phyloP scores from a whole-genome alignment of 2,113 vertebrate genomes.

The Heterotilapia buettikoferi region DNA sequence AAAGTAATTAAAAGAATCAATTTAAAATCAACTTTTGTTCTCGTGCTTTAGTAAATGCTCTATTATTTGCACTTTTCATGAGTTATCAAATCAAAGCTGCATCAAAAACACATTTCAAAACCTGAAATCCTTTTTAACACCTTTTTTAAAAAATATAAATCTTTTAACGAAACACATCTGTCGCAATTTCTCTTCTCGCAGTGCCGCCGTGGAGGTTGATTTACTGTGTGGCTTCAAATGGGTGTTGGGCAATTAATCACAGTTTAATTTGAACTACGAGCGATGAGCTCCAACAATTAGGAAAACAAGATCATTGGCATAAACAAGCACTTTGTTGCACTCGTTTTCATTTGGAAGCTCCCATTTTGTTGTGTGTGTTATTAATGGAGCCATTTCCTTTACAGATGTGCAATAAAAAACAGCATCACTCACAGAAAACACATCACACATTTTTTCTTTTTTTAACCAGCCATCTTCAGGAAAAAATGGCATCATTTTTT shows the following conservation, averaged over 20 bases:
- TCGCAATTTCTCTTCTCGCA: background rate
- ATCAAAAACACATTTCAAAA: background rate
- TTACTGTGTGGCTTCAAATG: background rate
- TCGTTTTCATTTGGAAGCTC: background rate
- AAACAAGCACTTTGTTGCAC: background rate
- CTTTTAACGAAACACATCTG: background rate
- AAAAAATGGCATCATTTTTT: background rate
- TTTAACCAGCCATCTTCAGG: background rate
- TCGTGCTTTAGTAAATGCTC: background rate
- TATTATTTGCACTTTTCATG: background rate
- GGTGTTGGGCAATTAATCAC: background rate
- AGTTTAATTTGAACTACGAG: background rate
- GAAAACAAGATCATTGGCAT: background rate
- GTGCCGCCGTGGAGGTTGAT: background rate
- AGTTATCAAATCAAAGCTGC: background rate
- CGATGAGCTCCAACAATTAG: background rate
- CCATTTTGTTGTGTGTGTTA: background rate
- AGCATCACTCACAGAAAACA: background rate
- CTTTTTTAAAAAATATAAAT: background rate
- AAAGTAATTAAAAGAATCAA: background rate
- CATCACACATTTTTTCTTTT: background rate
- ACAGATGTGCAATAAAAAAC: background rate
- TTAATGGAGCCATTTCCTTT: background rate
- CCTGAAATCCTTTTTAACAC: background rate
- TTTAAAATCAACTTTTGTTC: background rate